These are phyloP conservation scores for Neelides sp. DNA, from an alignment of 1,140 invertebrate species.

Conservation along the genomic window DNA sequence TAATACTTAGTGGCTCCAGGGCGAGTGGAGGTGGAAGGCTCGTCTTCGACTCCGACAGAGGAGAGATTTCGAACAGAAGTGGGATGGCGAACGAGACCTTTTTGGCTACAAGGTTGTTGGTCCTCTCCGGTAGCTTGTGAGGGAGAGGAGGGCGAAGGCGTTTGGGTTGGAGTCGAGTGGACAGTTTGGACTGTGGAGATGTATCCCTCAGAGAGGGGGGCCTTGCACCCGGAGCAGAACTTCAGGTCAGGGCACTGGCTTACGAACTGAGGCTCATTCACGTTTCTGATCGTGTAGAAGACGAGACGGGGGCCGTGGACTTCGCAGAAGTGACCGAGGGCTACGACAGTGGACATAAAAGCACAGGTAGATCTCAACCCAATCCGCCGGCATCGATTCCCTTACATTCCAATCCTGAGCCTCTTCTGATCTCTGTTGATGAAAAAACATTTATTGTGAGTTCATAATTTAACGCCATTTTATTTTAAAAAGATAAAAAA, in stretches of 20 bases:
- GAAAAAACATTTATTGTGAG: no score
- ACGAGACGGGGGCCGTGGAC: slow-evolving; percentile 30
- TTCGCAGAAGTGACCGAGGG: slow-evolving; percentile 28
- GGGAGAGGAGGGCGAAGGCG: slow-evolving; percentile 8
- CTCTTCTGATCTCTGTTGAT: no score
- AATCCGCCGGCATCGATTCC: no score
- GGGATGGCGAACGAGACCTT: neutral
- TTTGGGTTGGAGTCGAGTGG: slow-evolving; percentile 18
- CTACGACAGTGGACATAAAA: slow-evolving; percentile 29
- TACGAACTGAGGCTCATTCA: slow-evolving; percentile 29
- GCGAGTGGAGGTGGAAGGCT: slow-evolving; percentile 1
- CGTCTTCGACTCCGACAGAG: slow-evolving; percentile 2
- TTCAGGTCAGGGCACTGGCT: slow-evolving; percentile 29
- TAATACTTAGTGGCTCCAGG: slow-evolving; percentile 24
- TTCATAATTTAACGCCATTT: no score
- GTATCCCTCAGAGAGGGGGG: slow-evolving; percentile 28
- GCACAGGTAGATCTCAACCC: neutral
- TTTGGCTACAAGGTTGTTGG: neutral
- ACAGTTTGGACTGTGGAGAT: slow-evolving; percentile 31
- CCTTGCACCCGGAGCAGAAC: slow-evolving; percentile 30
- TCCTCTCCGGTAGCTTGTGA: neutral
- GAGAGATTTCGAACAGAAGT: slow-evolving; percentile 1
- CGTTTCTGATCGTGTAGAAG: slow-evolving; percentile 30
- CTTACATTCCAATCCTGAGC: no score
- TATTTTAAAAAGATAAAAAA: no score